Evolutionary conservation across 92 coral and sea anemone genomes (phyloP), one percentile per base, ranked within the genome.

Genomic region (Porites rus): DNA sequence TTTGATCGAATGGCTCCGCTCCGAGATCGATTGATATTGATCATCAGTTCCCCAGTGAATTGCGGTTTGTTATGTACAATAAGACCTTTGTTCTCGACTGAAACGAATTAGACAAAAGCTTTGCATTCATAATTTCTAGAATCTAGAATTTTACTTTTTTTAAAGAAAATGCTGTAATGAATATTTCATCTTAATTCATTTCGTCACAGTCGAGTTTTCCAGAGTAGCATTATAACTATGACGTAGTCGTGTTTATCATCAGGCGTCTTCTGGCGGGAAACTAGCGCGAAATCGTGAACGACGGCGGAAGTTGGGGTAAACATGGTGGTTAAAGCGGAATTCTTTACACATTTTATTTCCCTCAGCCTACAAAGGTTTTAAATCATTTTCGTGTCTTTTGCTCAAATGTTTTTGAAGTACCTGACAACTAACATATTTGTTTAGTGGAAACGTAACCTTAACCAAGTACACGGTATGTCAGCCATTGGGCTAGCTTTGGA

Each of bases 181-280:
- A 19, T 20, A 12, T 21, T 4, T n/a, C 21, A 11, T 67, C 72
- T 13, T 22, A 38, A 67, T 67, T 67, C 53, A 31, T 16, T 70
- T 70, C 74, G 7, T 3, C 17, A 20, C 72, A 63, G 63, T 17
- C 83, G 74, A 78, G 21, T 10, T 38, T 38, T 3, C 46, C 46
- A 38, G 46, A 38, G 46, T 38, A 4, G 46, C 46, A 38, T 3
- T 38, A 38, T 38, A 38, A 38, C 46, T 38, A 38, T 38, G 46
- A 38, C 46, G 46, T 38, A 38, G 46, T 70, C 10, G 62, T 25
- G 18, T 46, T 20, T 62, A 54, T 14, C 72, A 17, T 11, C 58
- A 11, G 19, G 56, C 16, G 20, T 58, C 59, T 10, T 58, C 31
- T 69, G 85, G 85, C 85, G 85, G 85, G 85, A 81, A 69, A 81